Percentiles rank a stretch among this genome's conserved stretches.
Conservation (phyloP, 2,797 vertebrate species). For the Syngnathus rostellatus region DNA sequence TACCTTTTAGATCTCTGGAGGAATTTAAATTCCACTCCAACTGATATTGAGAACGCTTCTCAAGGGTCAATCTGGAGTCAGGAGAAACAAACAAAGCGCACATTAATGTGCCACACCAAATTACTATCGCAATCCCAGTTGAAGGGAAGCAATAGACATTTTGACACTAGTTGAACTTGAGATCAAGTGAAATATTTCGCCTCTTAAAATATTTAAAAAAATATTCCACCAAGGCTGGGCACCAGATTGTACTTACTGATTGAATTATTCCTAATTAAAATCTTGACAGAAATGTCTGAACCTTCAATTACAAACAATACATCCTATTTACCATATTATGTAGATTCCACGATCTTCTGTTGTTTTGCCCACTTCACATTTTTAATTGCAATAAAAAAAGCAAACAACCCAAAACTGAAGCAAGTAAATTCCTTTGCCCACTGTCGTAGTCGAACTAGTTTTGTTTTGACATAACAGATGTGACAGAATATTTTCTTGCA, state of each 20-base stretch:
- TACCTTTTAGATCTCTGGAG: slow-evolving; percentile 34
- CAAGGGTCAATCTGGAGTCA: slow-evolving; percentile 28
- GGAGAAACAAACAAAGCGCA: slow-evolving; percentile 49
- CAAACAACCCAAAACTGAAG: neutral
- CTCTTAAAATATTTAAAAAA: neutral
- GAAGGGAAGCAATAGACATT: neutral
- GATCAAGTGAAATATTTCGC: neutral
- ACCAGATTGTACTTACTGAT: neutral
- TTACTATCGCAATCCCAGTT: slow-evolving; percentile 35
- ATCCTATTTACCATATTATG: too few relatives aligned
- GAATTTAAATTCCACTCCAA: slow-evolving; percentile 45
- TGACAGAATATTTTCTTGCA: neutral
- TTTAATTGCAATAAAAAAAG: neutral
- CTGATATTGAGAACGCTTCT: slow-evolving; percentile 46
- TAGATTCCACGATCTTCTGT: too few relatives aligned
- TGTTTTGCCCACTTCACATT: neutral
- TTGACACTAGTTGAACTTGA: neutral
- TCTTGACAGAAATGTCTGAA: neutral
- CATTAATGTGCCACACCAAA: slow-evolving; percentile 42
- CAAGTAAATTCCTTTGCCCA: neutral
- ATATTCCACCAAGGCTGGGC: neutral
- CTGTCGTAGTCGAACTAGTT: neutral
- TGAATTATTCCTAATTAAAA: neutral
- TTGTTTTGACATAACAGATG: neutral
- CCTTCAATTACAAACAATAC: neutral